Evolutionary conservation across 2,113 vertebrate species (phyloP).

Genomic region (Saguinus imperator): DNA sequence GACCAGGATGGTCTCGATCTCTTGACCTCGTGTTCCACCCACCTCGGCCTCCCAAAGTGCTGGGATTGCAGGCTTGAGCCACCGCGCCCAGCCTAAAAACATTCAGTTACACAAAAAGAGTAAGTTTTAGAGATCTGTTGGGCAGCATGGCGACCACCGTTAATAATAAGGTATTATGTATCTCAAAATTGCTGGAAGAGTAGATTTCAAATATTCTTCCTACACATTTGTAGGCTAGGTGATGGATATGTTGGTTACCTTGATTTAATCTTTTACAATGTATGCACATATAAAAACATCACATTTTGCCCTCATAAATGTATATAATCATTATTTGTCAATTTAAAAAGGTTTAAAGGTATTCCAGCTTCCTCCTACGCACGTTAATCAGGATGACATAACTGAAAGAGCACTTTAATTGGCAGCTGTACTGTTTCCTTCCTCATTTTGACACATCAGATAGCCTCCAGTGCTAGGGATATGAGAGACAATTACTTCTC

Average conservation of each 20-base stretch:
- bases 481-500: not conserved
- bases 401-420: not conserved
- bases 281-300: not conserved
- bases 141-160: not conserved
- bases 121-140: not conserved
- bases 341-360: not conserved
- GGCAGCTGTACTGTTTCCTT: not conserved
- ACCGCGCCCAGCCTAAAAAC: no score
- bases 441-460: not conserved
- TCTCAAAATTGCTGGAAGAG: not conserved
- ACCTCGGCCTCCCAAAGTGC: no score
- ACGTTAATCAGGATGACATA: not conserved
- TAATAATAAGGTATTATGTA: not conserved
- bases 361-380: not conserved
- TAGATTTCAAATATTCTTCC: not conserved
- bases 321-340: not conserved
- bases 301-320: no score
- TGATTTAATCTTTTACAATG: not conserved
- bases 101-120: not conserved
- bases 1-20: no score
- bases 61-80: no score
- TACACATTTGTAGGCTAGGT: not conserved
- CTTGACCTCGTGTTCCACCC: no score
- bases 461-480: not conserved
- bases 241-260: not conserved